Conservation (phyloP, 2,888 invertebrate genomes). For the Capitulum mitella region DNA sequence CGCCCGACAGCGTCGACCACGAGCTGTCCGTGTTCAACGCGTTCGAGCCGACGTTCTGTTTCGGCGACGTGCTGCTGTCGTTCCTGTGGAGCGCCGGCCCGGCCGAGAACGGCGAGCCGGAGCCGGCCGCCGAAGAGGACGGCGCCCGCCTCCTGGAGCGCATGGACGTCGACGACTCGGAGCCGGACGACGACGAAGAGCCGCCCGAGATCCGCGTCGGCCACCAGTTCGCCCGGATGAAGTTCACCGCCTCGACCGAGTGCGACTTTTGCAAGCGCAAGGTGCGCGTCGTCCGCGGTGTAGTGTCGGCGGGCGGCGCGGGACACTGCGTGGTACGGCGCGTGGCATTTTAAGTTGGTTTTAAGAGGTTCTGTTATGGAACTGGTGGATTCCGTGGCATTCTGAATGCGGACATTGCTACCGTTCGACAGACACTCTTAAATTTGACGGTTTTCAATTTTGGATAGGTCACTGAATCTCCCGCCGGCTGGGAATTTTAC, state of each 20-base stretch:
- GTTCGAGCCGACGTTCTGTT: slow-evolving; percentile 83
- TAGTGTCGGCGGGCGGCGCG: too few relatives aligned
- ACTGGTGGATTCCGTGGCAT: too few relatives aligned
- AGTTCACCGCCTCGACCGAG: slow-evolving; percentile 80
- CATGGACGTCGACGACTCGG: not conserved
- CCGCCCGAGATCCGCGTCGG: slow-evolving; percentile 32
- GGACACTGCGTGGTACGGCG: too few relatives aligned
- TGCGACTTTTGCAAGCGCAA: slow-evolving; percentile 92
- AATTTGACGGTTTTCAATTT: too few relatives aligned
- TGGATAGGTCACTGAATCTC: too few relatives aligned
- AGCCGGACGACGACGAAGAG: not conserved
- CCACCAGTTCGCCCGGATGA: slow-evolving; percentile 72
- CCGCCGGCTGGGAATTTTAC: too few relatives aligned
- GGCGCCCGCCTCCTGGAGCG: not conserved
- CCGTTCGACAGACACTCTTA: too few relatives aligned
- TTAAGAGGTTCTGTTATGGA: too few relatives aligned
- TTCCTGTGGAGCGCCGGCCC: slow-evolving; percentile 51
- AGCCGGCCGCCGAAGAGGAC: slow-evolving; percentile 30
- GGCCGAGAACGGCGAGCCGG: slow-evolving; percentile 30
- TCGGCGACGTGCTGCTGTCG: slow-evolving; percentile 79
- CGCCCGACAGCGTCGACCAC: slow-evolving; percentile 46
- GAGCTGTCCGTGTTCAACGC: slow-evolving; percentile 58
- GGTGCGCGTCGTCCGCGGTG: slow-evolving; percentile 54
- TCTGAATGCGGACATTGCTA: too few relatives aligned
- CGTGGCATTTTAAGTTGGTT: too few relatives aligned